Evolutionary conservation across 37 sponge, comb jelly and placozoan genomes (phyloP).

Genomic region (Dysidea cf. avara): DNA sequence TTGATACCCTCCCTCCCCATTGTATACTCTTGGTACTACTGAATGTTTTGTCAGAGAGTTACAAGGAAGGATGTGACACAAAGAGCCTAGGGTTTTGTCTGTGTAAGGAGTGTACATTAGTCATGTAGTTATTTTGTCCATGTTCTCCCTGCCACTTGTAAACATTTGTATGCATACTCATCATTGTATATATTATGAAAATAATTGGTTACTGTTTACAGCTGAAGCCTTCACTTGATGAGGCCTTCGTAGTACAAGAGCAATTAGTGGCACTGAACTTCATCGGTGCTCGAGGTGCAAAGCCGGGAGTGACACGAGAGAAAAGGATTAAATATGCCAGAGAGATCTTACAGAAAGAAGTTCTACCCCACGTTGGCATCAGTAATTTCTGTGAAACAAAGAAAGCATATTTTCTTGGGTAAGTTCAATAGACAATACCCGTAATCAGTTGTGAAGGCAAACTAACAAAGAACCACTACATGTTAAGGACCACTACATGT

Average conservation of each 20-base stretch:
- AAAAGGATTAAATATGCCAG: slow-evolving; percentile 98
- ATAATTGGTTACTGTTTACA: slow-evolving; percentile 4
- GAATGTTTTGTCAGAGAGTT: too few species aligned
- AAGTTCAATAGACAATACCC: not conserved
- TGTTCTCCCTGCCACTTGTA: too few species aligned
- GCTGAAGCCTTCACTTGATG: slow-evolving; percentile 98
- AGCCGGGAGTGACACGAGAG: slow-evolving; percentile 94
- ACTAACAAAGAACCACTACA: not conserved
- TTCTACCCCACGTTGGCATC: slow-evolving; percentile 99
- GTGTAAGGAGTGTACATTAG: too few species aligned
- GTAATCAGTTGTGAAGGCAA: not conserved
- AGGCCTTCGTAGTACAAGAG: slow-evolving; percentile 99
- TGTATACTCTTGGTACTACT: too few species aligned
- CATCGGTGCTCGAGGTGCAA: slow-evolving; percentile 96
- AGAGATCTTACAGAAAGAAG: slow-evolving; percentile 98
- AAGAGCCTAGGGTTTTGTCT: too few species aligned
- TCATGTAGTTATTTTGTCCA: too few species aligned
- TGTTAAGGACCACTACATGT: not conserved
- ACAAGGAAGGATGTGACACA: too few species aligned
- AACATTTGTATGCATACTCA: too few species aligned
- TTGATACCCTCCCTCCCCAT: too few species aligned
- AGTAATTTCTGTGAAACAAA: slow-evolving; percentile 99
- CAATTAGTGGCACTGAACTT: slow-evolving; percentile 98
- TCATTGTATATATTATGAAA: too few species aligned
- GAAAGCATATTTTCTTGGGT: slow-evolving; percentile 99